These are phyloP conservation scores for Tricholaema leucomelas DNA, from an alignment of 2,113 vertebrate species.

Conservation along the genomic window DNA sequence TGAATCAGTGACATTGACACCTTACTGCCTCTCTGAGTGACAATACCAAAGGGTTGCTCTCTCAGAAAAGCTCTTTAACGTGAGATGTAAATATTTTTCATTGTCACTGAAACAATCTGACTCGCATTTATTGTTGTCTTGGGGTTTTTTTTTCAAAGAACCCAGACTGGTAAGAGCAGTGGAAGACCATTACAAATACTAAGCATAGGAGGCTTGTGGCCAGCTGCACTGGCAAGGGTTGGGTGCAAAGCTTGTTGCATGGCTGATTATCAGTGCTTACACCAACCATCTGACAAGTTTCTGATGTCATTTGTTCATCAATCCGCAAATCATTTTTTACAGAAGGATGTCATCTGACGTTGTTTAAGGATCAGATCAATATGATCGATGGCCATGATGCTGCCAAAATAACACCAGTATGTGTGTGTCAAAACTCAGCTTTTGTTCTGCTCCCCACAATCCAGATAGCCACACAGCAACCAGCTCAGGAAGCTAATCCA, in stretches of 20 bases:
- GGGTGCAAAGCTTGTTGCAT: neutral
- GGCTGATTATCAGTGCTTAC: neutral
- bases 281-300: neutral
- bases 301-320: neutral
- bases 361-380: neutral
- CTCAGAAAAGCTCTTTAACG: neutral
- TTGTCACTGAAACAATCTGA: neutral
- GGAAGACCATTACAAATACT: neutral
- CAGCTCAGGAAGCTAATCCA: neutral
- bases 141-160: neutral
- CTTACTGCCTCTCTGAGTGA: slow-evolving; percentile 12
- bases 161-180: neutral
- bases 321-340: neutral
- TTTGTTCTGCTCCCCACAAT: neutral
- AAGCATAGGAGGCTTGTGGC: neutral
- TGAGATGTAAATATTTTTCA: neutral
- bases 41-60: neutral
- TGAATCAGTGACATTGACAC: slow-evolving; percentile 38
- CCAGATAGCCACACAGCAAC: neutral
- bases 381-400: neutral
- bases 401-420: neutral
- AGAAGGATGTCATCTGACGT: neutral
- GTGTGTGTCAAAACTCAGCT: neutral
- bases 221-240: neutral
- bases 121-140: neutral